phyloP scores from a whole-genome alignment of 2,797 vertebrate species.

The Urophycis tenuis region DNA sequence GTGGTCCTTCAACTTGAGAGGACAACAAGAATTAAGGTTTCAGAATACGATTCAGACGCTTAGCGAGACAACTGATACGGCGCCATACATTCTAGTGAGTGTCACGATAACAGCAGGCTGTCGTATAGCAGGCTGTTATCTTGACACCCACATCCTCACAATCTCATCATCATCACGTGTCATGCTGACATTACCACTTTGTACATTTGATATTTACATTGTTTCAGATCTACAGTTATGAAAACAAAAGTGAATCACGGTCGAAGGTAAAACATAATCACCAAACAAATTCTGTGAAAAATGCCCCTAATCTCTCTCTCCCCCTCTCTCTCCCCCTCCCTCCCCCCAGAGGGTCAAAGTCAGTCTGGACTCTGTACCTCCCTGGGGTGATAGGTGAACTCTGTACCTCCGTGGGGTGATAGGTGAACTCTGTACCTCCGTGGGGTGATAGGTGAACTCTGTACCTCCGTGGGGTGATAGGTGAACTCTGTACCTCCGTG shows the following conservation, averaged over 20 bases:
- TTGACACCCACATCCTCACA: neutral
- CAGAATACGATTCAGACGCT: neutral
- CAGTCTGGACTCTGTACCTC: slow-evolving; percentile 67
- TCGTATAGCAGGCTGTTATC: neutral
- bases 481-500: slow-evolving; percentile 77
- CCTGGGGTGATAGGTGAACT: too few relatives aligned
- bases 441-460: too few relatives aligned
- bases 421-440: too few relatives aligned
- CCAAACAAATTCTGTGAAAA: too few relatives aligned
- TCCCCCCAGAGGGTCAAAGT: neutral
- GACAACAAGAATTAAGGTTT: slow-evolving; percentile 11
- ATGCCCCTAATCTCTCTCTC: too few relatives aligned
- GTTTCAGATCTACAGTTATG: too few relatives aligned
- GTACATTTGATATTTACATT: too few relatives aligned
- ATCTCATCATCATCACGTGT: too few relatives aligned
- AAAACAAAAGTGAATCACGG: too few relatives aligned
- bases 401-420: too few relatives aligned
- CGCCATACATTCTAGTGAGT: neutral
- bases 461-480: slow-evolving; percentile 84
- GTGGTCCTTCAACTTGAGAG: slow-evolving; percentile 73
- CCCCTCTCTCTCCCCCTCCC: neutral
- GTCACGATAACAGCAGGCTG: neutral
- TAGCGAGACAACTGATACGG: neutral
- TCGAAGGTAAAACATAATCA: too few relatives aligned
- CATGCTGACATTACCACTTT: too few relatives aligned